Conservation (phyloP, 2,888 invertebrate species). For the Eudemis profundana region DNA sequence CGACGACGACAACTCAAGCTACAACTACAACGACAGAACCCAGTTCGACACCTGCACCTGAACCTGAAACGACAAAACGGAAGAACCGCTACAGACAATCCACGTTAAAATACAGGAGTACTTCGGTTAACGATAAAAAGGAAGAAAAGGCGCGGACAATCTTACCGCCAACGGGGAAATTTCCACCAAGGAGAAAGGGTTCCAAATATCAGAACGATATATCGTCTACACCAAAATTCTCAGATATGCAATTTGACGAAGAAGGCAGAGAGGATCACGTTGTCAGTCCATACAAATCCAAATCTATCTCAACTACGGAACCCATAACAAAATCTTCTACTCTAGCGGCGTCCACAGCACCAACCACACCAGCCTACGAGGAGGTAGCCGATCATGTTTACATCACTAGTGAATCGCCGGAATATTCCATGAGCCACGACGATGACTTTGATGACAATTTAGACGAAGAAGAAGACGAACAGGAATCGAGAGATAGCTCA, state of each 20-base stretch:
- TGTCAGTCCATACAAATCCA: conserved; percentile 47
- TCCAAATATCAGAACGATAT: conserved; percentile 77
- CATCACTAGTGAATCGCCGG: conserved; percentile 49
- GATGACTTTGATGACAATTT: conserved; percentile 48
- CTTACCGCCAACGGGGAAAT: conserved; percentile 51
- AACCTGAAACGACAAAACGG: conserved; percentile 51
- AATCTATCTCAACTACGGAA: conserved; percentile 48
- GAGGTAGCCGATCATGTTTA: conserved; percentile 56
- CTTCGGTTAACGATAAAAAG: conserved; percentile 80
- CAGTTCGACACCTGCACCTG: conserved; percentile 1
- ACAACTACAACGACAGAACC: conserved; percentile 49
- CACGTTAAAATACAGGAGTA: conserved; percentile 74
- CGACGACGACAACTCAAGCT: conserved; percentile 51
- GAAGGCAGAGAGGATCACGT: conserved; percentile 59
- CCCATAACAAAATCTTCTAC: conserved; percentile 41
- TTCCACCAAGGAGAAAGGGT: conserved; percentile 68
- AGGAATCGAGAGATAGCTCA: conserved; percentile 62
- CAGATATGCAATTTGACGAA: conserved; percentile 56
- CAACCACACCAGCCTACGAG: conserved; percentile 54
- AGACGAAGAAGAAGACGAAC: conserved; percentile 49
- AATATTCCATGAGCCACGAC: conserved; percentile 33
- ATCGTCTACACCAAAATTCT: conserved; percentile 59
- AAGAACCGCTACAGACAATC: conserved; percentile 77
- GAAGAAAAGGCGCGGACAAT: conserved; percentile 58
- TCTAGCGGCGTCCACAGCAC: conserved; percentile 45